A percentile compares a stretch with the other conserved stretches of the same genome.
phyloP scores from a whole-genome alignment of 2,113 vertebrate genomes.

The Dendrocopos noguchii region DNA sequence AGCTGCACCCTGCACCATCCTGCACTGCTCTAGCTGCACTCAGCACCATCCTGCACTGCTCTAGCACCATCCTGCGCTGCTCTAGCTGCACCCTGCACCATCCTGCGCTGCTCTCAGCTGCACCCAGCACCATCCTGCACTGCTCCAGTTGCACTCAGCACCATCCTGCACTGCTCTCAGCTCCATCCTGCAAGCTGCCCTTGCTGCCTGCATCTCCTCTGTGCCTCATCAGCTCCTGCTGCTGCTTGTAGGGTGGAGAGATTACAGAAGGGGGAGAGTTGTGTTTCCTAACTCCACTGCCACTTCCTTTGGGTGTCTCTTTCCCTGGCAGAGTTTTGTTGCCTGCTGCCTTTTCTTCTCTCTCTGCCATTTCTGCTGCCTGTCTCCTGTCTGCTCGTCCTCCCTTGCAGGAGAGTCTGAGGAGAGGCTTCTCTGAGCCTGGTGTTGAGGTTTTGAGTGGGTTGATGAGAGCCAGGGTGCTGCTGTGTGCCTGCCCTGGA shows the following conservation, averaged over 20 bases:
- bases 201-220: accelerated
- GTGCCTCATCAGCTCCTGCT: accelerated
- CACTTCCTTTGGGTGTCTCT: accelerated
- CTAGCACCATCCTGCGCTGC: too few species aligned
- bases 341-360: background rate
- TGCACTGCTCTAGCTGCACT: too few species aligned
- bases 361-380: background rate
- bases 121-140: background rate
- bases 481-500: background rate
- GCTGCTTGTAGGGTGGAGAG: background rate
- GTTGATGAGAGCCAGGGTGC: background rate
- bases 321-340: background rate
- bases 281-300: background rate
- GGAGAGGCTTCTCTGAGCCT: background rate
- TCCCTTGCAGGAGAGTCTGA: accelerated
- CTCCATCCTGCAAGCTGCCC: background rate
- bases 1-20: too few species aligned
- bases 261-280: too few species aligned
- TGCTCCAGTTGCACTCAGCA: background rate
- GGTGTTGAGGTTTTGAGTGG: background rate
- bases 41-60: background rate
- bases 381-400: background rate
- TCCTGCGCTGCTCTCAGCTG: too few species aligned
- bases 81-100: background rate
- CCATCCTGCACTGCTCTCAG: background rate